Base-by-base conservation (phyloP, 2,113 vertebrate genomes). In the Erinaceus europaeus region DNA sequence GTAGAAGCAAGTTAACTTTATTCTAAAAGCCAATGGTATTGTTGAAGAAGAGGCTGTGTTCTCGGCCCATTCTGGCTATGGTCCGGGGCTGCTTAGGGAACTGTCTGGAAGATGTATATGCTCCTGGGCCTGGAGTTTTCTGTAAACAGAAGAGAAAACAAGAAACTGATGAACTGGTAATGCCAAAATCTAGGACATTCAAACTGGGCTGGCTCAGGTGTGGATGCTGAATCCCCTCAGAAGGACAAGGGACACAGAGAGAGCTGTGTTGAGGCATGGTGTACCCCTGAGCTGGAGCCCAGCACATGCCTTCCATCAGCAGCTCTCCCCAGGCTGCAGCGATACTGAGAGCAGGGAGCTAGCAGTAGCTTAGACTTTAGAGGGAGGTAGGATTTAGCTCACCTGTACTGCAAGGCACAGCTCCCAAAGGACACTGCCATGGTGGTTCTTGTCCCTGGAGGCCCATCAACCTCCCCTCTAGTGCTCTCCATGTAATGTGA, bases 121-220 rank as follows among this genome's bases (percentile, higher is more conserved):
- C 92, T 89, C 97, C 97, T 1, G 98, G 97, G 38, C 97, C 97
- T 2, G 95, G 96, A 44, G 97, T 96, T 96, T 95, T 97, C 98
- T 97, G 91, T 77, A 91, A 90, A 93, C 50, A 91, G 62, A 83
- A 53, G 32, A 87, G 40, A 88, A 88, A 78, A 77, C 4, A 29
- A 36, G 11, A 18, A 32, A n/a, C 11, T 61, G 57, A 52, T 84
- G 83, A 88, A 62, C 62, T 1, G 3, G 1, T 15, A 57, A 52
- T 40, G 12, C 27, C 40, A 21, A 44, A 44, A 52, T 20, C 15
- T 55, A 9, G 9, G 29, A 27, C 17, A 57, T 48, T 5, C 50
- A n/a, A 29, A 25, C 42, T 38, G 12, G 46, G 15, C 48, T 46
- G 40, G 53, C 53, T 65, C 48, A 13, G 71, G 25, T 9, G 0